Conservation (phyloP, 2,113 vertebrate genomes). For the Myotis davidii region DNA sequence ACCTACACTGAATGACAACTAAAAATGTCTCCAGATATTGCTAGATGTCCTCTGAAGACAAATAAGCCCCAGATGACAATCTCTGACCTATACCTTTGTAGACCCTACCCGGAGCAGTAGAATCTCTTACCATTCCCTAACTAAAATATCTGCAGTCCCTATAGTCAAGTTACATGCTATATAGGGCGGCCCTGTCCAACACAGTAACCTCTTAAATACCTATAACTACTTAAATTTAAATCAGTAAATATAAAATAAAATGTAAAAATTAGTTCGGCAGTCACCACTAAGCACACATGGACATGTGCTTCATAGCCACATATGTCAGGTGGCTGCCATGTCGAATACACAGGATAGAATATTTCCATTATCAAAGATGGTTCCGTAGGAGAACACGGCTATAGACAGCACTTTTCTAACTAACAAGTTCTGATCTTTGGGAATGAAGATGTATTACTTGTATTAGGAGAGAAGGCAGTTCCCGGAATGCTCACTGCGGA, state of each 20-base stretch:
- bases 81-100: not conserved
- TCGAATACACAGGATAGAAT: not conserved
- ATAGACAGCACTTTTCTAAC: not conserved
- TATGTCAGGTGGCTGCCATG: too few species aligned
- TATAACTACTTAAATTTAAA: not conserved
- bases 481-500: not conserved
- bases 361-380: not conserved
- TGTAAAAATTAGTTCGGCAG: not conserved
- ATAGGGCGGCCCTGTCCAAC: not conserved
- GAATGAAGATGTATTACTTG: not conserved
- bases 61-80: not conserved
- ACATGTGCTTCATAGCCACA: not conserved
- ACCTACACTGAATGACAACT: not conserved
- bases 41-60: not conserved
- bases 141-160: not conserved
- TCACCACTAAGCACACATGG: not conserved
- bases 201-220: not conserved
- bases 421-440: not conserved
- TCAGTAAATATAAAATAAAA: not conserved
- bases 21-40: not conserved
- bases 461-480: not conserved
- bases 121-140: not conserved
- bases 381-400: not conserved
- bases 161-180: not conserved
- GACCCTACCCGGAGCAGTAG: not conserved